These are phyloP conservation scores for Saguinus imperator DNA, from an alignment of 2,113 vertebrate genomes.

Conservation along the genomic window DNA sequence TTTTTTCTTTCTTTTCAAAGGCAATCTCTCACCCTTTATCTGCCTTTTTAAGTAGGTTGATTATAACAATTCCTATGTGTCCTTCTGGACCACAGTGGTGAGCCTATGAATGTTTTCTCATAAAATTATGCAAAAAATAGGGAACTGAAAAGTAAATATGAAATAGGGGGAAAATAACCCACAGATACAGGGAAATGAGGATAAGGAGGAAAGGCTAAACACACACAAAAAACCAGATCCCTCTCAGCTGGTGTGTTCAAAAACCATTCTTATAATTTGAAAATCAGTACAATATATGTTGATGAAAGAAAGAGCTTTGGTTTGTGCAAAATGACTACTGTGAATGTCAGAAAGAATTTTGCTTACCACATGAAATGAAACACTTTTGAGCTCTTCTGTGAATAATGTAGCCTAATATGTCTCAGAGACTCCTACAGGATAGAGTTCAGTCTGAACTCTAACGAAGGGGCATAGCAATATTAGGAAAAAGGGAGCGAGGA, in stretches of 20 bases:
- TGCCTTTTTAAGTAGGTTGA: constrained; percentile 78
- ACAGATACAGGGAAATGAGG: constrained; percentile 2
- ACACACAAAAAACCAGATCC: neutral
- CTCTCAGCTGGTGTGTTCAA: constrained; percentile 51
- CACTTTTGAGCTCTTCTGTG: neutral
- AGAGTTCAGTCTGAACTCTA: neutral
- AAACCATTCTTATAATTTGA: constrained; percentile 59
- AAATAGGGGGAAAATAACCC: constrained; percentile 44
- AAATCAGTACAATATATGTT: constrained; percentile 63
- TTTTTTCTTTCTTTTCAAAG: constrained; percentile 76
- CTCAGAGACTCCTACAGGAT: neutral
- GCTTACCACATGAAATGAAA: neutral
- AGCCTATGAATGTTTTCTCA: constrained; percentile 67
- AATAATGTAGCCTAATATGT: neutral
- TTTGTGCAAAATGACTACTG: constrained; percentile 52
- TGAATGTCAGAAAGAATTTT: constrained; percentile 50
- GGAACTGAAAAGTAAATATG: constrained; percentile 73
- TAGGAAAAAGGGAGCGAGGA: neutral
- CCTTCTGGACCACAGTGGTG: constrained; percentile 69
- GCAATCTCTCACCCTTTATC: constrained; percentile 65
- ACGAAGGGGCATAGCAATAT: neutral
- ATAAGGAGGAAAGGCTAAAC: constrained; percentile 34
- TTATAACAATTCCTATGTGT: constrained; percentile 62
- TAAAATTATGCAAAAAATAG: constrained; percentile 60
- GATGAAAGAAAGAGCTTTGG: constrained; percentile 62